Conservation (phyloP, 2,797 vertebrate species). For the Cyclura pinguis region DNA sequence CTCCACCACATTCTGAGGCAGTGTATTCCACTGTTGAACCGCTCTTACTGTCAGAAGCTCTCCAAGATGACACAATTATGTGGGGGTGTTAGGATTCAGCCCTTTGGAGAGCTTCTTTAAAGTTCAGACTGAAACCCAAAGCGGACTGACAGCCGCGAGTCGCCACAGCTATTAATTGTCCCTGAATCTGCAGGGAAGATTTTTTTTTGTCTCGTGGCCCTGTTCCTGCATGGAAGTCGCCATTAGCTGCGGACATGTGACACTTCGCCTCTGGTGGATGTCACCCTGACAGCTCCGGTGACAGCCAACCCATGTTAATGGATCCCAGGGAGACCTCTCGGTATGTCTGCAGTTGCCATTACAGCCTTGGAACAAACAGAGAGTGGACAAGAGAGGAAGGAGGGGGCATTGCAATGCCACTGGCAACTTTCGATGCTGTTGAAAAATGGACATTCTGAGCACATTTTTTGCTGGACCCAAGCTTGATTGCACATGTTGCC, state of each 20-base stretch:
- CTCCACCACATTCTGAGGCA: too few relatives aligned
- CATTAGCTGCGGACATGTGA: slow-evolving; percentile 38
- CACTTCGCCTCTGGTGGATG: slow-evolving; percentile 36
- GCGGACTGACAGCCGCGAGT: too few relatives aligned
- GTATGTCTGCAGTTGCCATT: slow-evolving; percentile 36
- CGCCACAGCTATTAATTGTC: not conserved
- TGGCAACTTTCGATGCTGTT: slow-evolving; percentile 57
- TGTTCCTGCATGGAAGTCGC: slow-evolving; percentile 39
- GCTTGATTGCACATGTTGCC: not conserved
- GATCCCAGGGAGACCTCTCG: slow-evolving; percentile 73
- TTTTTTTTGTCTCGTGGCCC: not conserved
- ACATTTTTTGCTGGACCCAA: slow-evolving; percentile 47
- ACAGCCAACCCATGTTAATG: slow-evolving; percentile 62
- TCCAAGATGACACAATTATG: too few relatives aligned
- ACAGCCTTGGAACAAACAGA: slow-evolving; percentile 25
- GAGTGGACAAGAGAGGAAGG: not conserved
- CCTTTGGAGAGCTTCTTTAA: too few relatives aligned
- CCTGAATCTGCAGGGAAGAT: not conserved
- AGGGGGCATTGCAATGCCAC: slow-evolving; percentile 62
- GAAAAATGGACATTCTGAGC: slow-evolving; percentile 60
- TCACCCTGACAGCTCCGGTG: not conserved
- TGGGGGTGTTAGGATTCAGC: too few relatives aligned
- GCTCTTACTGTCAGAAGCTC: too few relatives aligned
- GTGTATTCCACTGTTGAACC: too few relatives aligned
- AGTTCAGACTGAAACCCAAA: too few relatives aligned